These are phyloP conservation scores for Pavo muticus DNA, from an alignment of 2,113 vertebrate species.

Conservation along the genomic window DNA sequence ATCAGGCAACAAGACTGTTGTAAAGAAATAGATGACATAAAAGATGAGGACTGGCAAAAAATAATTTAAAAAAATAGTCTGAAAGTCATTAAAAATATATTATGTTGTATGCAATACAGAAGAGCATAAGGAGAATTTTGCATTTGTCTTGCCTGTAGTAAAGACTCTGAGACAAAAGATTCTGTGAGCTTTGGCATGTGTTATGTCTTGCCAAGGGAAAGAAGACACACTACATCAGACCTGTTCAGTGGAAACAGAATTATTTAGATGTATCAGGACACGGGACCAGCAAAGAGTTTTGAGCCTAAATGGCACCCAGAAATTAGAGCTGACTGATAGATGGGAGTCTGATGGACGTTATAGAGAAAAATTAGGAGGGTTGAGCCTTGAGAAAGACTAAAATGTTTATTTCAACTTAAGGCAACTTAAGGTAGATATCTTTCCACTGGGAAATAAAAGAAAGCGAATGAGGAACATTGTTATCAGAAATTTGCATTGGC, in stretches of 20 bases:
- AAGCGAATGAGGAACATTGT: background rate
- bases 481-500: background rate
- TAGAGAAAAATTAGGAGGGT: background rate
- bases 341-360: background rate
- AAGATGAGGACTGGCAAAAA: background rate
- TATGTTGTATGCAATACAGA: background rate
- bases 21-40: background rate
- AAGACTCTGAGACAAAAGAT: background rate
- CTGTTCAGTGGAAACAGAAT: background rate
- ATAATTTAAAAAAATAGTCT: background rate
- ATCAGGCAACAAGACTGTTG: background rate
- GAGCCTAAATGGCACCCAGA: background rate
- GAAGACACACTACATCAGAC: rapidly evolving
- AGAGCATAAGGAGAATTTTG: background rate
- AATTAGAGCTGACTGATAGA: background rate
- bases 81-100: background rate
- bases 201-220: background rate
- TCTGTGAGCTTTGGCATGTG: background rate
- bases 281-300: background rate
- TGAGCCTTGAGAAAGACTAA: background rate
- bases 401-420: background rate
- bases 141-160: background rate
- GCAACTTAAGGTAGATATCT: background rate
- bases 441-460: background rate
- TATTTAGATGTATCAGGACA: background rate